Conservation (phyloP, 2,888 invertebrate genomes). For the Harpalus rufipes region DNA sequence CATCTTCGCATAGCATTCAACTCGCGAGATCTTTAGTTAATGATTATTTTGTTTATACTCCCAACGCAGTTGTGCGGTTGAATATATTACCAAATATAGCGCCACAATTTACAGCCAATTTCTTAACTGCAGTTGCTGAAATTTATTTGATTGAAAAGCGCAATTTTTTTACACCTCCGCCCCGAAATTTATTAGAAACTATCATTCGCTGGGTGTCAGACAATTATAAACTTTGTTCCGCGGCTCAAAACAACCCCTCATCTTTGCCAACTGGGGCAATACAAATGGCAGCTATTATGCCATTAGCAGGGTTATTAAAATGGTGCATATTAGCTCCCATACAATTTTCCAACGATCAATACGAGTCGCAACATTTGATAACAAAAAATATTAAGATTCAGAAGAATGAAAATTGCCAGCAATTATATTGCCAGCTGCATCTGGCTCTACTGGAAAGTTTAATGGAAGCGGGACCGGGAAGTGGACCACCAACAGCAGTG, state of each 20-base stretch:
- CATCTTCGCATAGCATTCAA: conserved; percentile 86
- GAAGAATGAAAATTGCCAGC: conserved; percentile 72
- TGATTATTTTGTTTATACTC: conserved; percentile 90
- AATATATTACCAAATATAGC: conserved; percentile 87
- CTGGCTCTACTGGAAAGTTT: conserved; percentile 84
- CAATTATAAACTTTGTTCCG: conserved; percentile 83
- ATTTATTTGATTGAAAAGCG: conserved; percentile 80
- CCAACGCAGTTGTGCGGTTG: conserved; percentile 84
- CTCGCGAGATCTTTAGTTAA: conserved; percentile 88
- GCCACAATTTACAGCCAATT: conserved; percentile 92
- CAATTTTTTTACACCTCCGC: conserved; percentile 80
- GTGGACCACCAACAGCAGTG: conserved; percentile 81
- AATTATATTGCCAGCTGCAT: conserved; percentile 83
- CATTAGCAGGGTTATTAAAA: conserved; percentile 88
- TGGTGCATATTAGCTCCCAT: conserved; percentile 87
- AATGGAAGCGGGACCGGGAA: conserved; percentile 78
- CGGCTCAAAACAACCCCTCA: conserved; percentile 83
- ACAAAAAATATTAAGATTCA: conserved; percentile 68
- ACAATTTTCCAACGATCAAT: conserved; percentile 73
- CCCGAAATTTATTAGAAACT: conserved; percentile 83
- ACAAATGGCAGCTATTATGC: conserved; percentile 90
- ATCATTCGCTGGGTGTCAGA: conserved; percentile 86
- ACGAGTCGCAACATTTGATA: conserved; percentile 69
- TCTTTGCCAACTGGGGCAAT: conserved; percentile 88
- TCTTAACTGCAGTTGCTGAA: conserved; percentile 91